These are phyloP conservation scores for Eulemur albifrons DNA, from an alignment of 2,797 vertebrate species.

Conservation along the genomic window DNA sequence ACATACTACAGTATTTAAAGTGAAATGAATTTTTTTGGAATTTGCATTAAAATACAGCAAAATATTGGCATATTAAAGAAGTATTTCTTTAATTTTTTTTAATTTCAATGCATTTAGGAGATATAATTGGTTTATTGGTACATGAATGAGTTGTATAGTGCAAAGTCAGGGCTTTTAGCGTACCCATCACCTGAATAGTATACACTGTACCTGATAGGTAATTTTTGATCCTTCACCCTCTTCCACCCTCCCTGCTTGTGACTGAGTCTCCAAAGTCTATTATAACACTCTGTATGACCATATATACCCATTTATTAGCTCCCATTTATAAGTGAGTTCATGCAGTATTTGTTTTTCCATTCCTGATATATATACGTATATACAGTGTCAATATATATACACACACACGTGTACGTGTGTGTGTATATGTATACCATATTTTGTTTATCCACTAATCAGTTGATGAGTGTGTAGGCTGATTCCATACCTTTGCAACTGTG, in stretches of 20 bases:
- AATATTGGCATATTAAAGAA: background rate
- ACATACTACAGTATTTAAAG: background rate
- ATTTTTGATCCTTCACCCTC: background rate
- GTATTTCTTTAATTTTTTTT: too few relatives aligned
- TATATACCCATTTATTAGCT: background rate
- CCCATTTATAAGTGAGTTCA: background rate
- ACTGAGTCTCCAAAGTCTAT: background rate
- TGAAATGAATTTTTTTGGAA: background rate
- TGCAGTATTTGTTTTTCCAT: background rate
- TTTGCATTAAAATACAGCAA: background rate
- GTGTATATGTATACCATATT: background rate
- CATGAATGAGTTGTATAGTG: too few relatives aligned
- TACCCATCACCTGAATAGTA: background rate
- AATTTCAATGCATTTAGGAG: too few relatives aligned
- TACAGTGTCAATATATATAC: background rate
- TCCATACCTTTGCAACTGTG: background rate
- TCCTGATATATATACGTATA: background rate
- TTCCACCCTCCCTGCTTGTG: background rate
- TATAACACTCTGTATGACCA: background rate
- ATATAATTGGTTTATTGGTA: too few relatives aligned
- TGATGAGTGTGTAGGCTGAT: background rate
- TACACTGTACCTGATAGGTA: background rate
- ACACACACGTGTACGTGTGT: too few relatives aligned
- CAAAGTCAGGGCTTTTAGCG: background rate
- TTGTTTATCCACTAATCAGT: background rate